These are phyloP conservation scores for Scolopax mira DNA, from an alignment of 2,113 vertebrate genomes.

Conservation along the genomic window DNA sequence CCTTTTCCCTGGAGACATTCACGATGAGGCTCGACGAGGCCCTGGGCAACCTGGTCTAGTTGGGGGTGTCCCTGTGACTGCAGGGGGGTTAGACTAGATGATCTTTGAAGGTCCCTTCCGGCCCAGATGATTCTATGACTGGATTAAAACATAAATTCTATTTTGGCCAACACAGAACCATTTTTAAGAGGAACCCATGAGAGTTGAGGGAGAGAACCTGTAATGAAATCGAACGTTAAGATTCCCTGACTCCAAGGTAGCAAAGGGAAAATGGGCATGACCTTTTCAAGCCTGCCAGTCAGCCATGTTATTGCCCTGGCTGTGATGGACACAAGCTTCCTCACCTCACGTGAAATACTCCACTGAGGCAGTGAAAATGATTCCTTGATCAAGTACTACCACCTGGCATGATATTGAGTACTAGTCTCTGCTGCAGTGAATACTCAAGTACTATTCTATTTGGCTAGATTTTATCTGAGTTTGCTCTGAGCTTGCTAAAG, in stretches of 20 bases:
- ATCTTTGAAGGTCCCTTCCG: no score
- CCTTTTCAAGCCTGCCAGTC: background rate
- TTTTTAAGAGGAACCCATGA: background rate
- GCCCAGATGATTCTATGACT: no score
- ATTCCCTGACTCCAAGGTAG: accelerated
- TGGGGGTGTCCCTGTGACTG: no score
- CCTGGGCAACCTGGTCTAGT: no score
- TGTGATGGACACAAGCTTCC: background rate
- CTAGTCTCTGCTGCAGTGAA: background rate
- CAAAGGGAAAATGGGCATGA: background rate
- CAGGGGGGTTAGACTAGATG: no score
- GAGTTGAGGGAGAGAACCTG: background rate
- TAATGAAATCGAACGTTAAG: background rate
- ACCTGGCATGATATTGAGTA: background rate
- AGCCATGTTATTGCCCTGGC: background rate
- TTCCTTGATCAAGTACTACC: background rate
- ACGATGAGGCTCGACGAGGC: no score
- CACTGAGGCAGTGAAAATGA: background rate
- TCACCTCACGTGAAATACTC: background rate
- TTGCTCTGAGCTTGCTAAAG: background rate
- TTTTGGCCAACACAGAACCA: background rate
- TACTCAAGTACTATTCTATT: background rate
- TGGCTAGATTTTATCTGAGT: background rate
- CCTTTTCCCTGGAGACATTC: no score
- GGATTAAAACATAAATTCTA: background rate